Evolutionary conservation across 2,797 vertebrate genomes (phyloP).

Genomic region (Kryptolebias ocellatus): DNA sequence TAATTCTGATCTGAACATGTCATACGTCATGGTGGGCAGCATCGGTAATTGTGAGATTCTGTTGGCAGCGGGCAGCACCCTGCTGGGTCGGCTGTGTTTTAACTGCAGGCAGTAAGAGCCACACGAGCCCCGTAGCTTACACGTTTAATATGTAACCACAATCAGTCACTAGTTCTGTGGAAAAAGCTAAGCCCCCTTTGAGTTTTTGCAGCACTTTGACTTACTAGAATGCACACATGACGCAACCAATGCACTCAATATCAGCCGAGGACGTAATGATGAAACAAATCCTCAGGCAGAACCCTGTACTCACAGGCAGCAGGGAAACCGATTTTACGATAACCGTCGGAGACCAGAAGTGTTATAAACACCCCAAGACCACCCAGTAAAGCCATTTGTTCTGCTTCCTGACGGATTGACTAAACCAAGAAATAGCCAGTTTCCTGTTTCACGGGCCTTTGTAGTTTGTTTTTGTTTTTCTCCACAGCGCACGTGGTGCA

Average conservation of each 20-base stretch:
- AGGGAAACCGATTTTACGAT: not conserved
- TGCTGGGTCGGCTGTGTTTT: constrained; percentile 11
- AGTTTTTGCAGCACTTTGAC: constrained; percentile 6
- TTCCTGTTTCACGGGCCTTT: constrained; percentile 54
- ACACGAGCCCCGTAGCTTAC: constrained; percentile 15
- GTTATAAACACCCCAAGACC: constrained; percentile 30
- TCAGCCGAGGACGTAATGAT: not conserved
- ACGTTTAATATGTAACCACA: constrained; percentile 11
- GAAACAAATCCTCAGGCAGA: not conserved
- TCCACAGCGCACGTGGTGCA: constrained; percentile 20
- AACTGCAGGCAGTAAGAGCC: not conserved
- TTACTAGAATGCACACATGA: not conserved
- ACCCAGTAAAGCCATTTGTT: constrained; percentile 44
- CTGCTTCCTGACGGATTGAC: constrained; percentile 58
- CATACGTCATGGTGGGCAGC: not conserved
- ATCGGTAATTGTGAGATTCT: constrained; percentile 10
- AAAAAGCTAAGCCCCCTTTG: constrained; percentile 6
- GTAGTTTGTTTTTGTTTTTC: constrained; percentile 27
- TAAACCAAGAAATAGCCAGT: constrained; percentile 48
- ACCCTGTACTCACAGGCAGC: constrained; percentile 2
- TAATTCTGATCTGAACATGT: too few relatives aligned
- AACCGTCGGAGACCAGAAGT: constrained; percentile 47
- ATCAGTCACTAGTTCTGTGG: constrained; percentile 15
- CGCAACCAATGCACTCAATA: not conserved
- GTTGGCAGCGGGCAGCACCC: constrained; percentile 27